phyloP scores from a whole-genome alignment of 1,140 invertebrate genomes.

The Epicauta chinensis region DNA sequence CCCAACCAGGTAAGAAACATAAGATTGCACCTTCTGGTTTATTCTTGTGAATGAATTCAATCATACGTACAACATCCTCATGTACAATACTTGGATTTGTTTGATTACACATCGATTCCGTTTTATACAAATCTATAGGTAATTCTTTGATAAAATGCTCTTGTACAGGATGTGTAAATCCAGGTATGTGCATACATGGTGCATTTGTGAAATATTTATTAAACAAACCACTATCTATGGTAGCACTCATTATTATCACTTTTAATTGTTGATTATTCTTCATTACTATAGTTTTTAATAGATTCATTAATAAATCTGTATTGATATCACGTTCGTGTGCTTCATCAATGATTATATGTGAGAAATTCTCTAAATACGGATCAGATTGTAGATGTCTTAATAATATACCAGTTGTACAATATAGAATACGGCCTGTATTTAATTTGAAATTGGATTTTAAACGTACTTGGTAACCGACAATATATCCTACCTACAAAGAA shows the following conservation, averaged over 20 bases:
- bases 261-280: slow-evolving; percentile 45
- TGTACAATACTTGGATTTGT: slow-evolving; percentile 28
- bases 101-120: slow-evolving; percentile 27
- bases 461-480: slow-evolving; percentile 65
- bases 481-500: slow-evolving; percentile 49
- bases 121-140: slow-evolving; percentile 21
- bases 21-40: slow-evolving; percentile 55
- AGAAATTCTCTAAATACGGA: slow-evolving; percentile 46
- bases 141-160: slow-evolving; percentile 49
- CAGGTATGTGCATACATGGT: slow-evolving; percentile 43
- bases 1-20: slow-evolving; percentile 61
- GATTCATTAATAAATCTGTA: slow-evolving; percentile 54
- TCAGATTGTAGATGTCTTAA: slow-evolving; percentile 50
- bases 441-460: slow-evolving; percentile 36
- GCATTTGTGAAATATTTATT: slow-evolving; percentile 52
- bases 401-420: slow-evolving; percentile 63
- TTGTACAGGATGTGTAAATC: slow-evolving; percentile 52
- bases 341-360: slow-evolving; percentile 72
- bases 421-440: slow-evolving; percentile 54
- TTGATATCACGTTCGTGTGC: slow-evolving; percentile 66
- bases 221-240: slow-evolving; percentile 56
- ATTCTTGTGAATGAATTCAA: slow-evolving; percentile 42
- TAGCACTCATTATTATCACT: slow-evolving; percentile 66
- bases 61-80: slow-evolving; percentile 35
- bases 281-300: slow-evolving; percentile 48